These are phyloP conservation scores for Panulirus ornatus DNA, from an alignment of 1,140 invertebrate species.

Conservation along the genomic window DNA sequence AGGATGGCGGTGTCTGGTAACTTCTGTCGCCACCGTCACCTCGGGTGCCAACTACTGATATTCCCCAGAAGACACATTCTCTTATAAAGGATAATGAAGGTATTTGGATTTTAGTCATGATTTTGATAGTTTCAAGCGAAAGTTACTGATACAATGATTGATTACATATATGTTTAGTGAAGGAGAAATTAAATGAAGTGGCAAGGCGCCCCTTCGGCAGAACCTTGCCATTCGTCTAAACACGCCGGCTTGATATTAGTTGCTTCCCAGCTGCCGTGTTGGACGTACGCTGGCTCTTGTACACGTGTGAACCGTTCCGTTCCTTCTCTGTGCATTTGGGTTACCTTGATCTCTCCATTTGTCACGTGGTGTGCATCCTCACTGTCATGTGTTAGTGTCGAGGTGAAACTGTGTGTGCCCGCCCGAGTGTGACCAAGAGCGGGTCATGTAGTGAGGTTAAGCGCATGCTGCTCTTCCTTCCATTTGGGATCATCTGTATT, in stretches of 20 bases:
- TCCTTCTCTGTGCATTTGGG: slow-evolving; percentile 8
- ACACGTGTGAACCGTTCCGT: slow-evolving; percentile 39
- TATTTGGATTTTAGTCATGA: no score
- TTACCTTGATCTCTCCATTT: background rate
- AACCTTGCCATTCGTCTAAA: slow-evolving; percentile 51
- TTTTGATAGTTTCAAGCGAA: no score
- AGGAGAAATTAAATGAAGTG: no score
- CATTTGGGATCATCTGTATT: slow-evolving; percentile 55
- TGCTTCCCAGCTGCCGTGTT: slow-evolving; percentile 65
- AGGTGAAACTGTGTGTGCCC: no score
- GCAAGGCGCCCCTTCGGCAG: background rate
- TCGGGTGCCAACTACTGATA: slow-evolving; percentile 1
- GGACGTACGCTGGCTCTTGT: slow-evolving; percentile 31
- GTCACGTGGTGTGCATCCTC: background rate
- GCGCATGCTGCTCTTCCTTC: slow-evolving; percentile 19
- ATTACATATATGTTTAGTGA: no score
- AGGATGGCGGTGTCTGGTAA: slow-evolving; percentile 44
- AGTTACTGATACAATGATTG: no score
- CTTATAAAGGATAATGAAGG: no score
- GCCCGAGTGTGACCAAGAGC: background rate
- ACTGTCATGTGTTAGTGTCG: background rate
- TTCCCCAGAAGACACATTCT: no score
- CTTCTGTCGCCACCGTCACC: background rate
- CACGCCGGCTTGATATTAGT: slow-evolving; percentile 58
- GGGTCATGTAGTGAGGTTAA: background rate